Percentiles rank a stretch among this genome's conserved stretches.
These are phyloP conservation scores for Barnardius zonarius DNA, from an alignment of 2,113 vertebrate genomes.

Conservation along the genomic window DNA sequence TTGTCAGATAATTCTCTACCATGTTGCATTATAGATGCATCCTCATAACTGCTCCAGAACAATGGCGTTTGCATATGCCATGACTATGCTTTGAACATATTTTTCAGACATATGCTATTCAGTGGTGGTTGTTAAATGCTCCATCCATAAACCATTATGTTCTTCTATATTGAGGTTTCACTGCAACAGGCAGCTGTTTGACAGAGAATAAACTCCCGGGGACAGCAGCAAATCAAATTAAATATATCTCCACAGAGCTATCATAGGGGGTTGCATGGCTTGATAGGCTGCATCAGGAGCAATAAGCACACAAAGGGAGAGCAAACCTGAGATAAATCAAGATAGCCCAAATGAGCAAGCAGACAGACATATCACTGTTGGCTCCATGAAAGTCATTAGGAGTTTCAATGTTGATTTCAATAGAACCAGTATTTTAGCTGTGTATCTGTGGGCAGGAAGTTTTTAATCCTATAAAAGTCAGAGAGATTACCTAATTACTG, in stretches of 20 bases:
- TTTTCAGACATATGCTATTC: slow-evolving; percentile 49
- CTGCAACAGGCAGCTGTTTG: slow-evolving; percentile 59
- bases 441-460: neutral
- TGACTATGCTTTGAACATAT: neutral
- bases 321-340: slow-evolving; percentile 59
- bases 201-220: slow-evolving; percentile 55
- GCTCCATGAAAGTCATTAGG: slow-evolving; percentile 11
- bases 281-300: slow-evolving; percentile 44
- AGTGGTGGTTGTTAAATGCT: slow-evolving; percentile 38
- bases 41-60: neutral
- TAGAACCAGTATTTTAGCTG: neutral
- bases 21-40: neutral
- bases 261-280: slow-evolving; percentile 14
- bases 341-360: slow-evolving; percentile 36
- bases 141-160: slow-evolving; percentile 44
- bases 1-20: neutral
- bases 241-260: slow-evolving; percentile 59
- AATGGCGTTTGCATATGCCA: neutral
- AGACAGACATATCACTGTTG: slow-evolving; percentile 46
- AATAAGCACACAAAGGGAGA: slow-evolving; percentile 46
- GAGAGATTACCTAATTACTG: slow-evolving; percentile 21
- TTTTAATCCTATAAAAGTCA: slow-evolving; percentile 26
- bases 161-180: neutral
- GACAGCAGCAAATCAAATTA: slow-evolving; percentile 65
- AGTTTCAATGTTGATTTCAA: neutral